phyloP scores from a whole-genome alignment of 2,113 vertebrate species.

The Atlantisia rogersi region DNA sequence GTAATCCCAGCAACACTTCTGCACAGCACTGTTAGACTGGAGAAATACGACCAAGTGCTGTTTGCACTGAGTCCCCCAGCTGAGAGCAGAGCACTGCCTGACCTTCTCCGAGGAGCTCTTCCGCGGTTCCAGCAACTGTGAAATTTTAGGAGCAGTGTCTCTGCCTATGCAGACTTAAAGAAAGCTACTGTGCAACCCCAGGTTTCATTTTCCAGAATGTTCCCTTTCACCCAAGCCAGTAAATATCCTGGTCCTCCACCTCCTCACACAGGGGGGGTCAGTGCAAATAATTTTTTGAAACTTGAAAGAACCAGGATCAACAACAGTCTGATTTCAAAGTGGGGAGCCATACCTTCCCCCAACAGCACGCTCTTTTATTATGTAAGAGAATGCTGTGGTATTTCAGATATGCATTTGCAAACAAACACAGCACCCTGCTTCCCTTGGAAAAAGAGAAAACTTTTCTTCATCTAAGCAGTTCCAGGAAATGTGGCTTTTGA shows the following conservation, averaged over 20 bases:
- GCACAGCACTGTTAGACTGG: not conserved
- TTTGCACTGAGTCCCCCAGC: not conserved
- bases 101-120: not conserved
- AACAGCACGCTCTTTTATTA: accelerated
- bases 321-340: not conserved
- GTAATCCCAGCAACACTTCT: not conserved
- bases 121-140: not conserved
- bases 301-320: not conserved
- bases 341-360: not conserved
- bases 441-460: not conserved
- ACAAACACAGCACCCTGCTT: not conserved
- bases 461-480: not conserved
- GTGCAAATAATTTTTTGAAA: not conserved
- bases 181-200: not conserved
- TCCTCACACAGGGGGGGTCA: not conserved
- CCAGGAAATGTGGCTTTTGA: not conserved
- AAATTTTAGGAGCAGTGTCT: not conserved
- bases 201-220: not conserved
- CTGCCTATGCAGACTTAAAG: not conserved
- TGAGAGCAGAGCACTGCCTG: not conserved
- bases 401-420: not conserved
- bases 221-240: not conserved
- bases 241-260: not conserved
- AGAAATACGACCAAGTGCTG: constrained; percentile 12
- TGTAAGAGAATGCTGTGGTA: not conserved